Percentiles rank a stretch among this genome's conserved stretches.
Evolutionary conservation across 2,888 invertebrate species (phyloP).

Genomic region (Plagodis dolabraria): DNA sequence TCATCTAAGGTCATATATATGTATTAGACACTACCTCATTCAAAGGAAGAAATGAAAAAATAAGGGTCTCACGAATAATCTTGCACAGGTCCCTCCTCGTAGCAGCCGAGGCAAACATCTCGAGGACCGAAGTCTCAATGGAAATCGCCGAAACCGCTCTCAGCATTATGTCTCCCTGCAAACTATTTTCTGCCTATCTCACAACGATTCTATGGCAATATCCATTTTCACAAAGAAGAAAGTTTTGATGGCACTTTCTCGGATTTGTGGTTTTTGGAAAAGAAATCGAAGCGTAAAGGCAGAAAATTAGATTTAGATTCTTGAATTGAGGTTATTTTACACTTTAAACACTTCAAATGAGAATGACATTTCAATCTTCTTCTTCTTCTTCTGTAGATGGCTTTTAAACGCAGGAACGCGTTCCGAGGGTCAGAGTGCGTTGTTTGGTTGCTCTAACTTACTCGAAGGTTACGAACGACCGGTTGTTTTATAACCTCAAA

Average conservation of each 20-base stretch:
- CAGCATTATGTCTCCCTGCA: conserved; percentile 48
- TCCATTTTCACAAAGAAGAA: conserved; percentile 46
- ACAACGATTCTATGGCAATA: conserved; percentile 7
- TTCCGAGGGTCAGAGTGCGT: no score
- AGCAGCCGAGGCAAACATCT: conserved; percentile 44
- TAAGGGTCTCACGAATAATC: conserved; percentile 43
- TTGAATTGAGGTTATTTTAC: no score
- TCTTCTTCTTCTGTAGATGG: no score
- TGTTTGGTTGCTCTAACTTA: no score
- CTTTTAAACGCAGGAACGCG: no score
- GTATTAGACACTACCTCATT: not conserved
- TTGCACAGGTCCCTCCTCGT: conserved; percentile 58
- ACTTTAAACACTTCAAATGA: no score
- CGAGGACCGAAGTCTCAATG: conserved; percentile 59
- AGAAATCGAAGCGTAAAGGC: conserved; percentile 10
- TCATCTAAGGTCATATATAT: no score
- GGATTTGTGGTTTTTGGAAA: conserved; percentile 30
- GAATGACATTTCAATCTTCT: no score
- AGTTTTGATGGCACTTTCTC: no score
- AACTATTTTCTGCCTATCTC: not conserved
- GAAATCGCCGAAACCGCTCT: conserved; percentile 62
- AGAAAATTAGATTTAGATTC: no score
- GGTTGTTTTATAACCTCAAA: no score
- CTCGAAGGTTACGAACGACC: no score
- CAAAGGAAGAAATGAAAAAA: not conserved